Base-by-base conservation (phyloP, 2,888 invertebrate species). In the Trichopria drosophilae region DNA sequence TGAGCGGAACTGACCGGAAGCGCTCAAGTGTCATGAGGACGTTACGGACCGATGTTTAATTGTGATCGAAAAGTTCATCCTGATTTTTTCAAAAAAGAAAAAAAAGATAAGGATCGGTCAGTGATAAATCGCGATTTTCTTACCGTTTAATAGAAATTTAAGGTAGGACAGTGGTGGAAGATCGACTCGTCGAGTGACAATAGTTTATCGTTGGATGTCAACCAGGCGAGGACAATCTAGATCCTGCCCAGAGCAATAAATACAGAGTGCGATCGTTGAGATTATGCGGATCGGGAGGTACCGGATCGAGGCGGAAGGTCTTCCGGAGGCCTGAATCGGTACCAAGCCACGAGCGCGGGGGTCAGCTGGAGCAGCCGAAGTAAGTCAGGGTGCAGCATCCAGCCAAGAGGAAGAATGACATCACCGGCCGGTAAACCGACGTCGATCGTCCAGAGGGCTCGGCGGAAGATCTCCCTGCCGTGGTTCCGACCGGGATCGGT, bases 401-500 rank as follows among this genome's bases (percentile, higher is more conserved):
- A 10, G 22, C 5, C n/a, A n/a, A n/a, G n/a, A 9, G 32, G 7
- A 12, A 32, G 10, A 9, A 71, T 72, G 71, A 67, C 71, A 62
- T 71, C 71, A 64, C 69, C 69, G 51, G 64, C 67, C 58, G 72
- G 67, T 43, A 71, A 72, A 59, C 73, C 73, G 65, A 24, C 67
- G 56, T 69, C 72, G 54, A 72, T 72, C 20, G 69, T 65, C 75
- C 82, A 85, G 72, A 89, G 88, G 73, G 84, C 85, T 62, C 84
- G 88, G 56, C 83, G 92, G 68, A 93, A 92, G 78, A 92, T 92
- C 66, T 92, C 91, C 47, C 78, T 92, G 72, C 92, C 92, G 60
- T 93, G 92, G 92, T 91, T 92, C 77, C 82, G 91, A 44, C 90
- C 91, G 77, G 85, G 84, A 66, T 90, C 90, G 53, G 84, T 87